phyloP scores from a whole-genome alignment of 2,888 invertebrate genomes.

The Epirrita christyi region DNA sequence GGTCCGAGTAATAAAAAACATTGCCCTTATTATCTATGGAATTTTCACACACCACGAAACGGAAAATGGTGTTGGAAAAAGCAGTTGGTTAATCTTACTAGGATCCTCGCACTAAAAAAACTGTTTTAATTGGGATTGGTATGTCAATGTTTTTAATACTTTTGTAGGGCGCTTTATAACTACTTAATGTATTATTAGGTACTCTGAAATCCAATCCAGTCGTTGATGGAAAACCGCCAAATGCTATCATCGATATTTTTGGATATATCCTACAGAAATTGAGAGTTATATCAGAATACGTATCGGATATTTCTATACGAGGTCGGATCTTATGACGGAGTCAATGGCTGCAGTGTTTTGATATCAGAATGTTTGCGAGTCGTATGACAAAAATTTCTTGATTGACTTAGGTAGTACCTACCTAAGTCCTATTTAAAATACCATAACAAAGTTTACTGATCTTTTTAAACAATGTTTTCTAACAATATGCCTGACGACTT shows the following conservation, averaged over 20 bases:
- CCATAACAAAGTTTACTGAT: too few species aligned
- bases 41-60: not conserved
- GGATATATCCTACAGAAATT: constrained; percentile 50
- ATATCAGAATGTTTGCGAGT: too few species aligned
- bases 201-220: constrained; percentile 22
- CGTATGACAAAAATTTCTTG: too few species aligned
- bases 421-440: too few species aligned
- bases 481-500: too few species aligned
- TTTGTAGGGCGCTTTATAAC: not conserved
- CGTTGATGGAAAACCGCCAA: constrained; percentile 54
- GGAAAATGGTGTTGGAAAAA: not conserved
- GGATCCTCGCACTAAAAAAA: too few species aligned
- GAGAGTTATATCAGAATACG: constrained; percentile 35
- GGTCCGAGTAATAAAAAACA: constrained; percentile 2
- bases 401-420: too few species aligned
- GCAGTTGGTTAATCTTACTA: not conserved
- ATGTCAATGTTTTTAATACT: constrained; percentile 3
- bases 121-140: not conserved
- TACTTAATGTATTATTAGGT: constrained; percentile 19
- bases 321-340: constrained; percentile 15
- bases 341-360: not conserved
- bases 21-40: not conserved
- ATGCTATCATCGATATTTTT: constrained; percentile 49
- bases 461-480: too few species aligned
- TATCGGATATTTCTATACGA: constrained; percentile 27